Conservation (phyloP, 1,140 invertebrate species). For the Pemphigus obesinymphae region DNA sequence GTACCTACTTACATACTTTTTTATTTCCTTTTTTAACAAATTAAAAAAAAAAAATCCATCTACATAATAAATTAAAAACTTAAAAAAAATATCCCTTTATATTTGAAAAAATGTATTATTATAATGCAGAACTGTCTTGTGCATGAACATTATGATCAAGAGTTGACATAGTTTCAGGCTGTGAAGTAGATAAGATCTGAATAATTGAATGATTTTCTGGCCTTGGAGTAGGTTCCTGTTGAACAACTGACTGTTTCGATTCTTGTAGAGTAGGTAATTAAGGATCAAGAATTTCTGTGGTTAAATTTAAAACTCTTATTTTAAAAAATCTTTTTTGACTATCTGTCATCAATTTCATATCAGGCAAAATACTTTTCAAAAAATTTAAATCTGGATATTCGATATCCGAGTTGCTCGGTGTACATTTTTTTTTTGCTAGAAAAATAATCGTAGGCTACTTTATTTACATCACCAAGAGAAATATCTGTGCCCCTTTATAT, state of each 20-base stretch:
- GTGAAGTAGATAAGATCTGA: not conserved
- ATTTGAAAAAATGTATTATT: not conserved
- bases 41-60: no score
- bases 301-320: not conserved
- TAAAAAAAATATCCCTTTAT: no score
- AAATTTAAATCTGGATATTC: not conserved
- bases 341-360: not conserved
- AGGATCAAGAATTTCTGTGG: not conserved
- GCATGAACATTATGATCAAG: not conserved
- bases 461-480: not conserved
- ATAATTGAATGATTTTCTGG: not conserved
- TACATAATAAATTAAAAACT: no score
- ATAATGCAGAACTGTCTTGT: not conserved
- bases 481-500: not conserved
- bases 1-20: no score
- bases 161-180: not conserved
- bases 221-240: not conserved
- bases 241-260: not conserved
- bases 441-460: not conserved
- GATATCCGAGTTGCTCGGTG: not conserved
- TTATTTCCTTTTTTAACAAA: no score
- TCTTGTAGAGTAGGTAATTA: not conserved
- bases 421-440: not conserved
- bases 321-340: not conserved
- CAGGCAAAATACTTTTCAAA: not conserved